A percentile compares a stretch with the other conserved stretches of the same genome.
These are phyloP conservation scores for Morpho helenor DNA, from an alignment of 2,888 invertebrate genomes.

Conservation along the genomic window DNA sequence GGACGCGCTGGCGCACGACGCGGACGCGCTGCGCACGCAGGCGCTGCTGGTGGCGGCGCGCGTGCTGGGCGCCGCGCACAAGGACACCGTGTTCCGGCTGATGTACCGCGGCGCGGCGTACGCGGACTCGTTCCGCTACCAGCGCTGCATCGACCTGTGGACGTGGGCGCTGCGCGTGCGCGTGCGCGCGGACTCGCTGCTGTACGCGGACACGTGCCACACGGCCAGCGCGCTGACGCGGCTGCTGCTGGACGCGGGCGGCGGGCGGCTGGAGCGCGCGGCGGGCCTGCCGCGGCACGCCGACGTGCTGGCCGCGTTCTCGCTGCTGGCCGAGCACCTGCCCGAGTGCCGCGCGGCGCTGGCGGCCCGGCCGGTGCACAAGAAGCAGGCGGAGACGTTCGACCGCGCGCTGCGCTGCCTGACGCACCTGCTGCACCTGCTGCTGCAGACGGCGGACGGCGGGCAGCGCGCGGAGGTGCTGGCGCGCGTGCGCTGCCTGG, in stretches of 20 bases:
- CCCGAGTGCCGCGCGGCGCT: constrained; percentile 75
- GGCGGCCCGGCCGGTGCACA: constrained; percentile 83
- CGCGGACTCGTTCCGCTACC: constrained; percentile 86
- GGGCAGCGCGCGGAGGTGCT: constrained; percentile 4
- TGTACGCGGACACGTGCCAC: constrained; percentile 88
- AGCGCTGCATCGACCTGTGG: constrained; percentile 94
- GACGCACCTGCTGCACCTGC: constrained; percentile 86
- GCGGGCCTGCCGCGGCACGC: constrained; percentile 74
- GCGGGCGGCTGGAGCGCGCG: constrained; percentile 75
- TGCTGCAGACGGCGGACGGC: constrained; percentile 75
- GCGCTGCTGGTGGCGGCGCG: constrained; percentile 92
- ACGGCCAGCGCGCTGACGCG: constrained; percentile 92
- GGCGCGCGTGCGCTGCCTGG: constrained; percentile 42
- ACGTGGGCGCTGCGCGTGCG: constrained; percentile 88
- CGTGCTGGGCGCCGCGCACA: constrained; percentile 91
- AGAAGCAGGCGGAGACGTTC: constrained; percentile 89
- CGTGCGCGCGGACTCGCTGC: constrained; percentile 87
- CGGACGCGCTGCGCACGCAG: constrained; percentile 92
- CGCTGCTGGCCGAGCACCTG: constrained; percentile 82
- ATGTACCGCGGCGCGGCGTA: constrained; percentile 87
- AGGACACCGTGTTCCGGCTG: constrained; percentile 90
- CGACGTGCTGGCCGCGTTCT: constrained; percentile 85
- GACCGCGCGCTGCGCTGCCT: constrained; percentile 89
- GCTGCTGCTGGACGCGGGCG: constrained; percentile 87
- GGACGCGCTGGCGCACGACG: constrained; percentile 85